phyloP scores from a whole-genome alignment of 2,113 vertebrate genomes.

The Petrocephalus zakoni region DNA sequence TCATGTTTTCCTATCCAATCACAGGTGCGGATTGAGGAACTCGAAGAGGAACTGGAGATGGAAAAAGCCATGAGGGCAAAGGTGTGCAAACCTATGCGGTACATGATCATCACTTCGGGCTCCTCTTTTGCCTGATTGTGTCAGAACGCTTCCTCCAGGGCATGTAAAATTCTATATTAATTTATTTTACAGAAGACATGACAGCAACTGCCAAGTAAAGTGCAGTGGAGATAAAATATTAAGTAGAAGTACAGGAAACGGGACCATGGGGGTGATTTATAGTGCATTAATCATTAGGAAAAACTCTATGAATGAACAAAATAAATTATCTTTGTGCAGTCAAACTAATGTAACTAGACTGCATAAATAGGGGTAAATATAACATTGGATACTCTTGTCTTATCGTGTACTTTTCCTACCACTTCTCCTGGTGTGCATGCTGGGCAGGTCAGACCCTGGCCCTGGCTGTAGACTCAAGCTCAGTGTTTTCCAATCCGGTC shows the following conservation, averaged over 20 bases:
- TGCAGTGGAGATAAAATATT: not conserved
- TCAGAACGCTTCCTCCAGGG: not conserved
- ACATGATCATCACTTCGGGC: not conserved
- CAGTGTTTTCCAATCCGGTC: not conserved
- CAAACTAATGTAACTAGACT: not conserved
- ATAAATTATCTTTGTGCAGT: not conserved
- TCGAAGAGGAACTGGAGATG: conserved; percentile 70
- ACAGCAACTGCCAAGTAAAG: not conserved
- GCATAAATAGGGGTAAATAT: not conserved
- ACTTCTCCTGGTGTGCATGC: not conserved
- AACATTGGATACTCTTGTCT: not conserved
- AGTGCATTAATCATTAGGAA: not conserved
- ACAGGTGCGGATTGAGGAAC: conserved; percentile 66
- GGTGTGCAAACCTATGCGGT: conserved; percentile 45
- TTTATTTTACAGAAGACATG: not conserved
- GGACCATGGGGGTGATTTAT: not conserved
- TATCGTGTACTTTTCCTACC: not conserved
- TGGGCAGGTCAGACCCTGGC: not conserved
- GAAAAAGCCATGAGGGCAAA: conserved; percentile 62
- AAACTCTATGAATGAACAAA: not conserved
- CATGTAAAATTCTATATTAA: not conserved
- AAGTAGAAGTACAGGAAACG: not conserved
- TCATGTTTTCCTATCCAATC: not conserved
- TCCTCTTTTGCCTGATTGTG: not conserved
- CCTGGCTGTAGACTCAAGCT: not conserved